A percentile compares a stretch with the other conserved stretches of the same genome.
phyloP scores from a whole-genome alignment of 2,888 invertebrate genomes.

The Autographa pulchrina region DNA sequence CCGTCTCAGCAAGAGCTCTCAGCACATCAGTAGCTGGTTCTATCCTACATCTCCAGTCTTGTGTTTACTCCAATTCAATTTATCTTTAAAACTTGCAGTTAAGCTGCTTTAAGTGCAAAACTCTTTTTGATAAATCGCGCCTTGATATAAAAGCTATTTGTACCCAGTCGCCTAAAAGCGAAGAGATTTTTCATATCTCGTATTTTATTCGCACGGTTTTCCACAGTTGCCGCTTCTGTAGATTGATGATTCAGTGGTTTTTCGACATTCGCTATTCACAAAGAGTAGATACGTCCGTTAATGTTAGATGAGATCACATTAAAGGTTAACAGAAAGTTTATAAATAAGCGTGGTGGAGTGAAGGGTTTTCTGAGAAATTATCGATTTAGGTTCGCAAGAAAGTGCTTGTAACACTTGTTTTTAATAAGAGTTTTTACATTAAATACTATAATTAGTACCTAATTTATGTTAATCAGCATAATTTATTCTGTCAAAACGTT shows the following conservation, averaged over 20 bases:
- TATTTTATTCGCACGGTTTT: conserved; percentile 47
- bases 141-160: conserved; percentile 50
- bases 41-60: background rate
- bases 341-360: background rate
- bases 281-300: conserved; percentile 43
- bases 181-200: conserved; percentile 52
- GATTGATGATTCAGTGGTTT: conserved; percentile 55
- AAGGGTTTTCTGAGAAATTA: background rate
- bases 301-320: conserved; percentile 47
- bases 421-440: background rate
- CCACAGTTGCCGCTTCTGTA: conserved; percentile 38
- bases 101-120: conserved; percentile 13
- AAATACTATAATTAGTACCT: background rate
- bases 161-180: conserved; percentile 52
- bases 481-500: background rate
- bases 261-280: conserved; percentile 48
- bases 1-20: too few species aligned
- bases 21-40: too few species aligned
- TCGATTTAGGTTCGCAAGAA: background rate
- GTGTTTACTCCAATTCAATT: conserved; percentile 27
- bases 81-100: conserved; percentile 9
- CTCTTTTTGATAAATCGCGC: conserved; percentile 31
- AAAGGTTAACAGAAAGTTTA: conserved; percentile 20
- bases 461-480: background rate
- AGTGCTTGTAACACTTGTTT: background rate